These are phyloP conservation scores for Phataginus tetradactyla DNA, from an alignment of 2,797 vertebrate genomes.

Conservation along the genomic window DNA sequence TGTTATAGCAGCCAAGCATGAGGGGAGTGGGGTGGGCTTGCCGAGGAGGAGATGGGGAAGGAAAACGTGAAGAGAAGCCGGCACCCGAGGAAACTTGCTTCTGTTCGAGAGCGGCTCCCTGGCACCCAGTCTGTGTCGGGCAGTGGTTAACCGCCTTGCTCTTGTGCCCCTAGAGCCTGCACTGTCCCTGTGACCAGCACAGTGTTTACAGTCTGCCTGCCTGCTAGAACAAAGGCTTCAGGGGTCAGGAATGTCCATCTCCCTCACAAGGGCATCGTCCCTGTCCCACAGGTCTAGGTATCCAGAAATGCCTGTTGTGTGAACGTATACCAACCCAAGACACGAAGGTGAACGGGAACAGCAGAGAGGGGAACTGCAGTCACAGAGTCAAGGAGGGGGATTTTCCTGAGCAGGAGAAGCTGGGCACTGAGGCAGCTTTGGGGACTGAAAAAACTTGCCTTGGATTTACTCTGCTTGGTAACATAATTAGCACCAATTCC, in stretches of 20 bases:
- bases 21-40: background rate
- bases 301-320: background rate
- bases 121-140: background rate
- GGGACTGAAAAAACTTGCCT: background rate
- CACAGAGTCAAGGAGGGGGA: conserved; percentile 24
- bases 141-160: background rate
- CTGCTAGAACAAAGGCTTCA: background rate
- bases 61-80: background rate
- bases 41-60: background rate
- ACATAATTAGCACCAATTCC: background rate
- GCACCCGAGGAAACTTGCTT: background rate
- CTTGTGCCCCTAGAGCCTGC: background rate
- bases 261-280: background rate
- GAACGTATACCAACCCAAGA: background rate
- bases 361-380: background rate
- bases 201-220: background rate
- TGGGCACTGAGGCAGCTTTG: conserved; percentile 64
- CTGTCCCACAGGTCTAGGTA: background rate
- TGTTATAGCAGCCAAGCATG: background rate
- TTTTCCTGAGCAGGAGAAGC: conserved; percentile 31
- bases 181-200: background rate
- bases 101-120: background rate
- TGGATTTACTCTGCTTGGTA: background rate
- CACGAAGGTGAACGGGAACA: background rate
- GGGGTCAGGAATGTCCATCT: background rate